Conservation (phyloP, 2,888 invertebrate species). For the Lacanobia oleracea region DNA sequence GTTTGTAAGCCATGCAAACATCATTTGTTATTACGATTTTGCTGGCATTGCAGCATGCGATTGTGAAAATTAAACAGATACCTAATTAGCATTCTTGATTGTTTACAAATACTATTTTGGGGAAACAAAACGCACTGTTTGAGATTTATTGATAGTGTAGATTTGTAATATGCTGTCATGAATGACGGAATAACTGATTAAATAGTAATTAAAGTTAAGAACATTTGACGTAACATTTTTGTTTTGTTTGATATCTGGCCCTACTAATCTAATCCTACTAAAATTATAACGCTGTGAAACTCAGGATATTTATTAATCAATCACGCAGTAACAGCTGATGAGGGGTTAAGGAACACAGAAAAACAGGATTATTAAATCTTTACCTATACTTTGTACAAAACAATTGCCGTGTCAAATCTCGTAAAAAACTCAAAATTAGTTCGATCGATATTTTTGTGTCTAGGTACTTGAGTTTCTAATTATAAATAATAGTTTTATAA, state of each 20-base stretch:
- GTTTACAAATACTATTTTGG: slow-evolving; percentile 11
- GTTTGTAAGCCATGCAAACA: slow-evolving; percentile 24
- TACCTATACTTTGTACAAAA: too few species aligned
- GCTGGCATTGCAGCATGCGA: slow-evolving; percentile 35
- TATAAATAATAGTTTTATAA: too few species aligned
- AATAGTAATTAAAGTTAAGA: not conserved
- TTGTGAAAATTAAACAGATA: slow-evolving; percentile 47
- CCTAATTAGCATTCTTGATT: slow-evolving; percentile 13
- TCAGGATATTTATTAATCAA: not conserved
- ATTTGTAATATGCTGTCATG: not conserved
- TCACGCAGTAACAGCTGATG: not conserved
- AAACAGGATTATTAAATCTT: too few species aligned
- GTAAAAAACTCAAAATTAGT: too few species aligned
- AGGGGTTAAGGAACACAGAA: not conserved
- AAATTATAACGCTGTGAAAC: not conserved
- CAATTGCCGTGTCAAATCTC: too few species aligned
- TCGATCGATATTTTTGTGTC: too few species aligned
- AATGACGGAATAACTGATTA: not conserved
- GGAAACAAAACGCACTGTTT: slow-evolving; percentile 5
- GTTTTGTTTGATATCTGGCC: too few species aligned
- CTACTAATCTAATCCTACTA: too few species aligned
- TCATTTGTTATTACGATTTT: slow-evolving; percentile 26
- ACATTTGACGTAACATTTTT: not conserved
- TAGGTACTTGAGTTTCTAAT: too few species aligned
- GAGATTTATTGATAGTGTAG: not conserved